Conservation (phyloP, 2,113 vertebrate species). For the Erythrolamprus reginae region DNA sequence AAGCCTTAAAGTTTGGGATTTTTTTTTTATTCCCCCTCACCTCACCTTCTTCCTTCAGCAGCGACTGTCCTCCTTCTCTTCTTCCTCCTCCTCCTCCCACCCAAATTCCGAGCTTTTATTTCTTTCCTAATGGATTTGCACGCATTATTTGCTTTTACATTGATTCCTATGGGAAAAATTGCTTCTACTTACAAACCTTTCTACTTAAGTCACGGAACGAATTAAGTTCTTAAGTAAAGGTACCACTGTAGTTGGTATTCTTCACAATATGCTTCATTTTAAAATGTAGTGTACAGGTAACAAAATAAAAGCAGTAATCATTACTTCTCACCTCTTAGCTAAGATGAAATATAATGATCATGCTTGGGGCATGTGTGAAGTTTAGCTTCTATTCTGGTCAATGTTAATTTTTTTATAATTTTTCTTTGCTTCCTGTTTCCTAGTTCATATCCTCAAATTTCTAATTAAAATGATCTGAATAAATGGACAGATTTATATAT, state of each 20-base stretch:
- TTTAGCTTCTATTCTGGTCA: background rate
- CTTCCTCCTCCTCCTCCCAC: too few species aligned
- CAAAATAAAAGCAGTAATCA: background rate
- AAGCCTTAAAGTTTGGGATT: too few species aligned
- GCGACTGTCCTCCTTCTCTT: too few species aligned
- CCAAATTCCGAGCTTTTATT: too few species aligned
- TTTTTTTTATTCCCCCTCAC: too few species aligned
- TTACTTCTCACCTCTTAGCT: background rate
- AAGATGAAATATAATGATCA: background rate
- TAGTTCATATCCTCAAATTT: background rate
- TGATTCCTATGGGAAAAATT: too few species aligned
- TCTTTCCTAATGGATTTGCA: too few species aligned
- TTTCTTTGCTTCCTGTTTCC: background rate
- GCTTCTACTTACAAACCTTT: too few species aligned
- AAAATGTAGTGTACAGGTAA: background rate
- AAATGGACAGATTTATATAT: background rate
- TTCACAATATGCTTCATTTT: background rate
- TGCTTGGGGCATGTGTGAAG: background rate
- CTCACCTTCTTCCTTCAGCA: too few species aligned
- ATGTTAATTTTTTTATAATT: background rate
- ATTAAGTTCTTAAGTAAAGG: too few species aligned
- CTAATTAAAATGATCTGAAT: background rate
- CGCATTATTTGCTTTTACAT: too few species aligned
- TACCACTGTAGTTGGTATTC: background rate
- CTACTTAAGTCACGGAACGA: too few species aligned